Conservation (phyloP, 2,113 vertebrate genomes). For the Petrocephalus microphthalmus region DNA sequence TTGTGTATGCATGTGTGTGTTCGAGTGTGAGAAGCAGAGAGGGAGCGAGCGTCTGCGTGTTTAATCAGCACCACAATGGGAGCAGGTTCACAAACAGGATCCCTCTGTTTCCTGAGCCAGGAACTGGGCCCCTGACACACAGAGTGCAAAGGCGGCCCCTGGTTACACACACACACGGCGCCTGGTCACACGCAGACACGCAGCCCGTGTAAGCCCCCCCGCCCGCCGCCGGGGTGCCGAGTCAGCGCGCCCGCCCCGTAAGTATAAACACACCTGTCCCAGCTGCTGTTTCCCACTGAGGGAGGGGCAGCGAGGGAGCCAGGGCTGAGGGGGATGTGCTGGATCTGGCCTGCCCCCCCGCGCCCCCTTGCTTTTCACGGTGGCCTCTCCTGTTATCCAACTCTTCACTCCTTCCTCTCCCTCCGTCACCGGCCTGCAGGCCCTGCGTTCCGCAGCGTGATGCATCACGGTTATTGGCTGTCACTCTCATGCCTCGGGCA, state of each 20-base stretch:
- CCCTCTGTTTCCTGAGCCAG: slow-evolving; percentile 63
- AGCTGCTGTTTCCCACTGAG: slow-evolving; percentile 42
- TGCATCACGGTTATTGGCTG: neutral
- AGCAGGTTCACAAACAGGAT: slow-evolving; percentile 62
- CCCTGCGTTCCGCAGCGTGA: neutral
- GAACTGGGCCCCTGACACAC: slow-evolving; percentile 36
- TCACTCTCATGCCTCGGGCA: neutral
- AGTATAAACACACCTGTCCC: slow-evolving; percentile 54
- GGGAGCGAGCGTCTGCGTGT: neutral
- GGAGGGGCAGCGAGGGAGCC: slow-evolving; percentile 14
- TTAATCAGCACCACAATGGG: slow-evolving; percentile 55
- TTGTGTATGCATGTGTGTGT: slow-evolving; percentile 10
- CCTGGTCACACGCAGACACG: neutral
- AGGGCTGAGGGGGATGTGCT: slow-evolving; percentile 30
- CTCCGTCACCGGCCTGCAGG: neutral
- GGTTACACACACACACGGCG: neutral
- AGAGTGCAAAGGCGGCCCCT: neutral
- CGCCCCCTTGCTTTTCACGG: slow-evolving; percentile 22
- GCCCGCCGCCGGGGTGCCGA: neutral
- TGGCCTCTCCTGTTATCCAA: neutral
- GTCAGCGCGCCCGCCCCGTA: slow-evolving; percentile 23
- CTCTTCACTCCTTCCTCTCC: neutral
- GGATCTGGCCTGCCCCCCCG: neutral
- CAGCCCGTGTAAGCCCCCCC: slow-evolving; percentile 30
- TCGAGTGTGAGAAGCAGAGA: slow-evolving; percentile 2